These are phyloP conservation scores for Dipodomys merriami DNA, from an alignment of 2,113 vertebrate species.

Conservation along the genomic window DNA sequence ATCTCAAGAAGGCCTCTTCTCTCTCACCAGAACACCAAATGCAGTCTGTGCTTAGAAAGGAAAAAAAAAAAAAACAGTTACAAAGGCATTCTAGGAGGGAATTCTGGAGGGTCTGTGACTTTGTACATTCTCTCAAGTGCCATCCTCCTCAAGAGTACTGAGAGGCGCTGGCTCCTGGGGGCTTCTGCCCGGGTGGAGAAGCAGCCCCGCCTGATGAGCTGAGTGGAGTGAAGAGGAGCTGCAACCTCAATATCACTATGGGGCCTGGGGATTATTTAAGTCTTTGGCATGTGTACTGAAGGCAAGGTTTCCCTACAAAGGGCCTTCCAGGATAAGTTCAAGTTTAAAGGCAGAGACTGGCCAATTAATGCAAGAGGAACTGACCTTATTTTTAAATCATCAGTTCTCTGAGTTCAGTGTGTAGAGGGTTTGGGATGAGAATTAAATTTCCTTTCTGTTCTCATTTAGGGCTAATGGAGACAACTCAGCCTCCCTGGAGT, in stretches of 20 bases:
- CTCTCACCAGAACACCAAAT: background rate
- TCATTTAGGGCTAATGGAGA: constrained; percentile 66
- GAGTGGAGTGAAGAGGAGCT: background rate
- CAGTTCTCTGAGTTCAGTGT: background rate
- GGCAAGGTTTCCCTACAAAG: rapidly evolving
- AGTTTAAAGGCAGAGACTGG: background rate
- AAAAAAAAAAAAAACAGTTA: too few relatives aligned
- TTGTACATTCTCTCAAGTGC: constrained; percentile 64
- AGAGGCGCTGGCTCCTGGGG: constrained; percentile 72
- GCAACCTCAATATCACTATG: too few relatives aligned
- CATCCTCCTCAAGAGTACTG: constrained; percentile 5
- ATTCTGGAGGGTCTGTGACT: constrained; percentile 51
- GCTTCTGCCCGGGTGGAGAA: constrained; percentile 4
- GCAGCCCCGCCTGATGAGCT: too few relatives aligned
- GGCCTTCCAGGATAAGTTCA: background rate
- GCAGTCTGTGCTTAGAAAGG: background rate
- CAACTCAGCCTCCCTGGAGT: constrained; percentile 58
- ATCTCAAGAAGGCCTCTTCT: background rate
- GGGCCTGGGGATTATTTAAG: background rate
- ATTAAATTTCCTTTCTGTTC: constrained; percentile 65
- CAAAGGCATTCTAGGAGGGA: background rate
- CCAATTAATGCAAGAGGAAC: background rate
- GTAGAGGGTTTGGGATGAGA: background rate
- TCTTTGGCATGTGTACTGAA: background rate
- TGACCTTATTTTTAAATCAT: constrained; percentile 10